Percentiles rank a stretch among this genome's conserved stretches.
Conservation (phyloP, 2,888 invertebrate species). For the Neoaliturus tenellus region DNA sequence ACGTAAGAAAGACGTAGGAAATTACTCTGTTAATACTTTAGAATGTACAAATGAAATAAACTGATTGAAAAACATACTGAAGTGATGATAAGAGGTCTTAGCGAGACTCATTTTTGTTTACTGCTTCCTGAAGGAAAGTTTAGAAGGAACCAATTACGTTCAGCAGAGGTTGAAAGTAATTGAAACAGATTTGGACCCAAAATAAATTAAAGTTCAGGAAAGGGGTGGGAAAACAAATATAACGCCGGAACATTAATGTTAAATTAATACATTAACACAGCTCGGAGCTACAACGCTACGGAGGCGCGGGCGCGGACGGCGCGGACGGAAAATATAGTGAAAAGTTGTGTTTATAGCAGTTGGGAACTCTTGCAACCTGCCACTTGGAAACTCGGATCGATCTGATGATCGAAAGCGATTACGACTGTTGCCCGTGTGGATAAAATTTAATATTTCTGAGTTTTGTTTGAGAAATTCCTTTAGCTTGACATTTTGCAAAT, state of each 20-base stretch:
- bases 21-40: too few relatives aligned
- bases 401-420: too few relatives aligned
- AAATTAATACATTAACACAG: conserved; percentile 41
- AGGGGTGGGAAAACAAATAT: conserved; percentile 40
- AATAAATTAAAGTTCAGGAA: conserved; percentile 20
- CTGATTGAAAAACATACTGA: too few relatives aligned
- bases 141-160: background rate
- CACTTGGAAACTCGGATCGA: background rate
- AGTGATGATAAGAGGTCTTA: too few relatives aligned
- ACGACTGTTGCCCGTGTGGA: too few relatives aligned
- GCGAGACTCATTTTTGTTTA: too few relatives aligned
- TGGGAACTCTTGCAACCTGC: conserved; percentile 10
- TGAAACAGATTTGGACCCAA: conserved; percentile 15
- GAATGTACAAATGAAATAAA: too few relatives aligned
- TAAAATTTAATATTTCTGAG: too few relatives aligned
- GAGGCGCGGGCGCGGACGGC: background rate
- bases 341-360: conserved; percentile 31
- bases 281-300: background rate
- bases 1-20: too few relatives aligned
- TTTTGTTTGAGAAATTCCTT: too few relatives aligned
- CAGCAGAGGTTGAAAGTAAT: background rate
- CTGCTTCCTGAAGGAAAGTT: background rate
- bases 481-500: too few relatives aligned
- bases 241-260: conserved; percentile 7
- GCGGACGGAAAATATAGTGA: background rate